phyloP scores from a whole-genome alignment of 2,888 invertebrate genomes.

The Hymenopus coronatus region DNA sequence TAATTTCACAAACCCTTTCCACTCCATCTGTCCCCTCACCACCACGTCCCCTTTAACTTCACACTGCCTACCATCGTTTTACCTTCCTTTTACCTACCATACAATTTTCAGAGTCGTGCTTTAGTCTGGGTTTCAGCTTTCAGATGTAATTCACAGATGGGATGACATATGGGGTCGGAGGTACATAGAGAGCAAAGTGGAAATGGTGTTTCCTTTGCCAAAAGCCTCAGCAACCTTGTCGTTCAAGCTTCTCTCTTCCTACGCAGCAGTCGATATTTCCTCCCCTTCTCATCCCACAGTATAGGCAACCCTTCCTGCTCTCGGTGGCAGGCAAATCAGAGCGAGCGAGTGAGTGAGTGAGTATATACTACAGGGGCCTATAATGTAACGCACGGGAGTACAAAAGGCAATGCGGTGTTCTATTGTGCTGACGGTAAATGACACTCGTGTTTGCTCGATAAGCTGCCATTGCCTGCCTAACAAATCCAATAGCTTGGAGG shows the following conservation, averaged over 20 bases:
- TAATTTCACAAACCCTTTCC: conserved; percentile 25
- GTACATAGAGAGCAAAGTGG: background rate
- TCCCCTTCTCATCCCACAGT: background rate
- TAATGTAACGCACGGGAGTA: conserved; percentile 25
- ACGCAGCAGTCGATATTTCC: conserved; percentile 11
- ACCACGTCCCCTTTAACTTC: background rate
- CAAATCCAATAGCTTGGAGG: conserved; percentile 2
- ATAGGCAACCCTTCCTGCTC: conserved; percentile 21
- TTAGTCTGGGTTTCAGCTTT: conserved; percentile 16
- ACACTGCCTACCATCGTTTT: background rate
- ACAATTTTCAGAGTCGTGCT: conserved; percentile 19
- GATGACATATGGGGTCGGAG: conserved; percentile 20
- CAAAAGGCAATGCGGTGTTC: conserved; percentile 30
- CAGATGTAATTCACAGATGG: conserved; percentile 23
- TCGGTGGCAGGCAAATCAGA: conserved; percentile 11
- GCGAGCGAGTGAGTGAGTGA: background rate
- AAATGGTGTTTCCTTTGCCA: conserved; percentile 26
- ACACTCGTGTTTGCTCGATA: conserved; percentile 26
- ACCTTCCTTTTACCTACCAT: conserved; percentile 17
- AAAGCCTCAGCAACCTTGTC: conserved; percentile 10
- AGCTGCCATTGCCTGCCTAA: conserved; percentile 17
- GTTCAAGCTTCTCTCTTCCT: conserved; percentile 17
- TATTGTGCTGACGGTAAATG: conserved; percentile 29
- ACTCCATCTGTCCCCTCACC: conserved; percentile 7
- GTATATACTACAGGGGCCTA: conserved; percentile 16